Conservation (phyloP, 2,797 vertebrate species). For the Mallotus villosus region DNA sequence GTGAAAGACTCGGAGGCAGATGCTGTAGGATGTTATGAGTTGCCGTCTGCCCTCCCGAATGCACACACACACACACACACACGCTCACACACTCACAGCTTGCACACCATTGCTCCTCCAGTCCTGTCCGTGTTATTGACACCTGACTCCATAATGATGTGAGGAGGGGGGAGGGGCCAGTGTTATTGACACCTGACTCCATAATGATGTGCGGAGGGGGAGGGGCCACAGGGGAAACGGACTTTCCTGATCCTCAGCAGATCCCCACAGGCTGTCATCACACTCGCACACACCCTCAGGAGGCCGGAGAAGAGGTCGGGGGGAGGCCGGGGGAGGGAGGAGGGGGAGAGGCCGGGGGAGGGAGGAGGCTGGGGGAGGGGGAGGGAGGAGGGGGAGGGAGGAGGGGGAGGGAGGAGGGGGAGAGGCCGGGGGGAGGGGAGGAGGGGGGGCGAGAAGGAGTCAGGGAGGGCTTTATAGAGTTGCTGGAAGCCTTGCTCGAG, state of each 20-base stretch:
- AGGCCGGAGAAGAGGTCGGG: no score
- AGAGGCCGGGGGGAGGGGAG: no score
- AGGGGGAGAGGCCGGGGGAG: no score
- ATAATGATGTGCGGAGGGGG: constrained; percentile 36
- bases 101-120: constrained; percentile 14
- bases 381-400: constrained; percentile 1
- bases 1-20: neutral
- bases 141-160: constrained; percentile 47
- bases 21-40: neutral
- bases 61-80: neutral
- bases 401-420: neutral
- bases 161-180: constrained; percentile 17
- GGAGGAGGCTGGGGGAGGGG: neutral
- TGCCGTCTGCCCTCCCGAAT: neutral
- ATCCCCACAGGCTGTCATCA: constrained; percentile 33
- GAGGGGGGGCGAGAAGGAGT: neutral
- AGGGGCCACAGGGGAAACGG: constrained; percentile 19
- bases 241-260: constrained; percentile 37
- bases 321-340: neutral
- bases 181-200: constrained; percentile 60
- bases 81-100: constrained; percentile 7
- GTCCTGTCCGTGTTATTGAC: constrained; percentile 59
- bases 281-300: constrained; percentile 21
- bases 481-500: no score
- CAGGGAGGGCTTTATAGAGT: neutral